These are phyloP conservation scores for Brachyistius frenatus DNA, from an alignment of 2,113 vertebrate species.

Conservation along the genomic window DNA sequence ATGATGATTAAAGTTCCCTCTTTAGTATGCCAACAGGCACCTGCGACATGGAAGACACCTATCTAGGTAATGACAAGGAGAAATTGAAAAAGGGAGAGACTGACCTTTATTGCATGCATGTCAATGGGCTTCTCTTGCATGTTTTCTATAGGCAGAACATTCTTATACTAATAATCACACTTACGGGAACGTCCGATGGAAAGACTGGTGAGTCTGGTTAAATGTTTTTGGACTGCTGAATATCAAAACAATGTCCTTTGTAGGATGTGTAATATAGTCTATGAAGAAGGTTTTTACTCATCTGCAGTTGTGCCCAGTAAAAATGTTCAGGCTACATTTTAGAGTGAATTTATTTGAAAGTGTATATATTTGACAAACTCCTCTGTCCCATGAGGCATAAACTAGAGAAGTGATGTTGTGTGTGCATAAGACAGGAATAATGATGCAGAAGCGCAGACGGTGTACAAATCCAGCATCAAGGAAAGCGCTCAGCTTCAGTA, in stretches of 20 bases:
- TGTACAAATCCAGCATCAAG: neutral
- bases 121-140: constrained; percentile 47
- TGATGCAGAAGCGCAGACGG: constrained; percentile 2
- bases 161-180: constrained; percentile 24
- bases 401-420: neutral
- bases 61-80: constrained; percentile 59
- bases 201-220: constrained; percentile 11
- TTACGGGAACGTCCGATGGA: constrained; percentile 30
- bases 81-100: constrained; percentile 63
- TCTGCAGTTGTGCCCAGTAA: constrained; percentile 7
- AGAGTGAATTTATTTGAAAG: constrained; percentile 24
- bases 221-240: constrained; percentile 45
- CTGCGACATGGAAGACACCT: constrained; percentile 45
- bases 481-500: constrained; percentile 5
- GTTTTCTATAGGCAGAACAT: constrained; percentile 26
- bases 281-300: constrained; percentile 26
- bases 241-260: constrained; percentile 46
- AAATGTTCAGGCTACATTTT: constrained; percentile 30
- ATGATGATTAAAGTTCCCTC: constrained; percentile 42
- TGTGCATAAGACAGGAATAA: constrained; percentile 10
- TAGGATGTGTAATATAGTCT: constrained; percentile 13
- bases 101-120: constrained; percentile 66
- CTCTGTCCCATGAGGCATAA: neutral
- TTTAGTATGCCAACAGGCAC: constrained; percentile 48
- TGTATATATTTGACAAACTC: constrained; percentile 30